phyloP scores from a whole-genome alignment of 2,797 vertebrate species.

The Cyprinodon diabolis region DNA sequence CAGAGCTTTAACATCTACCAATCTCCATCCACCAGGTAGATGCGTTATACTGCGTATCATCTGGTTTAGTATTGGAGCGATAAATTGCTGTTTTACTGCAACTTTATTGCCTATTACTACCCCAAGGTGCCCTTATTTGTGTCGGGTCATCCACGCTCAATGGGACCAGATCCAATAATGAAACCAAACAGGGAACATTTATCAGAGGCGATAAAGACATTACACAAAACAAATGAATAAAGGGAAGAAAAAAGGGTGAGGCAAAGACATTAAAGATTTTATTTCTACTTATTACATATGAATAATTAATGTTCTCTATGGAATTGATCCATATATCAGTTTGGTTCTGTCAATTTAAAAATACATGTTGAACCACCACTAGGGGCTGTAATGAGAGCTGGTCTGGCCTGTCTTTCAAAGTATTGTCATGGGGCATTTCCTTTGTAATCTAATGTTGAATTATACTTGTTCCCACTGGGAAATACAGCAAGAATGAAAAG shows the following conservation, averaged over 20 bases:
- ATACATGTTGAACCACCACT: not conserved
- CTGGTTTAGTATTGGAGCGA: constrained; percentile 20
- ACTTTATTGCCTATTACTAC: constrained; percentile 25
- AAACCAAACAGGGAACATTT: constrained; percentile 12
- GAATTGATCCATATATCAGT: not conserved
- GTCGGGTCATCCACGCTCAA: constrained; percentile 26
- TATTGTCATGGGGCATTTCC: not conserved
- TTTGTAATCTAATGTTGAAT: not conserved
- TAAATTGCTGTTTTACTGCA: constrained; percentile 33
- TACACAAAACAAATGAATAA: constrained; percentile 5
- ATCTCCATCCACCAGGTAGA: not conserved
- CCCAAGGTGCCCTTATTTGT: constrained; percentile 28
- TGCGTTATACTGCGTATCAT: not conserved
- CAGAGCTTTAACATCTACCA: not conserved
- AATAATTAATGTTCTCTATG: not conserved
- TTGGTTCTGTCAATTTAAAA: not conserved
- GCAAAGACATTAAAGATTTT: not conserved
- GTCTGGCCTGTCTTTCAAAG: not conserved
- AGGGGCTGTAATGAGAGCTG: not conserved
- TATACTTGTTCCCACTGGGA: not conserved
- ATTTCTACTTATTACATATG: not conserved
- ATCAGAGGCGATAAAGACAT: constrained; percentile 11
- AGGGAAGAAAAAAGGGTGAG: not conserved
- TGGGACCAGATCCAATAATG: constrained; percentile 34
- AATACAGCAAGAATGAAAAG: not conserved